Conservation (phyloP, 53 echinoderm and acorn worm species). For the Actinopyga echinites region DNA sequence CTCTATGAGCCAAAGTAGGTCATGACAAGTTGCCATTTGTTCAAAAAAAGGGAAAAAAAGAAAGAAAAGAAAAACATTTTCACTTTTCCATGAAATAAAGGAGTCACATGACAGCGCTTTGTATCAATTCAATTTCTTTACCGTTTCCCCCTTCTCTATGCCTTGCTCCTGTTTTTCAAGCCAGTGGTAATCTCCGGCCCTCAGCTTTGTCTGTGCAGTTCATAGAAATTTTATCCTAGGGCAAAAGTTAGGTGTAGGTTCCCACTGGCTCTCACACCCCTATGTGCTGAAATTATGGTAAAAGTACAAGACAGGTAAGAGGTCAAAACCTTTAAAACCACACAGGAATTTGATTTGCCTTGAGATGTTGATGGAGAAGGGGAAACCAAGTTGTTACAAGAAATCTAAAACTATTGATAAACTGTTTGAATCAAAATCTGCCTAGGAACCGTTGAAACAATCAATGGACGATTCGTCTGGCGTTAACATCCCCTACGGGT, state of each 20-base stretch:
- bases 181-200: not conserved
- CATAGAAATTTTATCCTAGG: constrained; percentile 2
- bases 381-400: constrained; percentile 19
- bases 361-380: constrained; percentile 27
- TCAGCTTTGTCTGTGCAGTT: not conserved
- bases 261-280: not conserved
- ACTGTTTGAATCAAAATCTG: not conserved
- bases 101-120: too few species aligned
- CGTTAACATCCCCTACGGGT: too few species aligned
- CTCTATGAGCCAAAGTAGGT: too few species aligned
- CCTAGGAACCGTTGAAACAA: too few species aligned
- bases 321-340: constrained; percentile 5
- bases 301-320: constrained; percentile 24
- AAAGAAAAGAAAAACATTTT: too few species aligned
- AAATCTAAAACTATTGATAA: constrained; percentile 8
- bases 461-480: too few species aligned
- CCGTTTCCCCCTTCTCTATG: not conserved
- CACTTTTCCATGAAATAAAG: too few species aligned
- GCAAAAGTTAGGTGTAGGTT: constrained; percentile 17
- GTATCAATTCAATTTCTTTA: not conserved
- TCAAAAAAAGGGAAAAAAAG: too few species aligned
- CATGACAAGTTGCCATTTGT: too few species aligned
- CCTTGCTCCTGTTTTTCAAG: constrained; percentile 12
- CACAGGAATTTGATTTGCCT: constrained; percentile 17
- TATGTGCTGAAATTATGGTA: too few species aligned